Base-by-base conservation (phyloP, 2,797 vertebrate species). In the Artibeus jamaicensis region DNA sequence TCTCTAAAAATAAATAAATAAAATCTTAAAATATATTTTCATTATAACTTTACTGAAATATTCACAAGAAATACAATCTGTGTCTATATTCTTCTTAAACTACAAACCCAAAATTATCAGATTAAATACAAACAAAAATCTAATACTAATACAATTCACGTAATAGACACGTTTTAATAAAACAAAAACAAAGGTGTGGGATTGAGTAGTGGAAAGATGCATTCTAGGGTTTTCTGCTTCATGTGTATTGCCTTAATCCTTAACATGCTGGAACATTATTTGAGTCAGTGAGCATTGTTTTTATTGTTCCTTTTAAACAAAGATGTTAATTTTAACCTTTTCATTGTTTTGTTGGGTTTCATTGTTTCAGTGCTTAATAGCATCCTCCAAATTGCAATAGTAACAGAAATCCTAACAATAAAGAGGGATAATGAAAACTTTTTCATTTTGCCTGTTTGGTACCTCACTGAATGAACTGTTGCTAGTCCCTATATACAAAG, bases 331-430 rank as follows among this genome's bases (percentile, higher is more conserved):
- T 93, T 93, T 70, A 91, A 83, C 9, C 4, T 59, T n/a, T 50
- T 90, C 48, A 65, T 89, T 74, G 37, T 89, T 91, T 86, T 77
- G 21, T 87, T 89, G 62, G 77, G 34, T 32, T 93, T 68, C 71
- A 59, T 46, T 91, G 34, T 42, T 93, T 68, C 71, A 59, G n/a
- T 91, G n/a, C 50, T 95, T 67, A 59, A 42, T 10, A 78, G 68
- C 62, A 78, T 26, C 15, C 39, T 88, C 6, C 32, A 86, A 89
- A 82, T 21, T 78, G 67, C 53, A 11, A 79, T 55, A 82, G 73
- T 62, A 86, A 71, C 53, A 94, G 83, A 83, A 89, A 83, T 26
- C 83, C 55, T 50, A 65, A 86, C 21, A 96, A 83, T 39, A 53
- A 68, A 32, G 83, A 91, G 44, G 22, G 24, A 55, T 19, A 92